Evolutionary conservation across 1,140 invertebrate genomes (phyloP).

Genomic region (Campoletis sonorensis): DNA sequence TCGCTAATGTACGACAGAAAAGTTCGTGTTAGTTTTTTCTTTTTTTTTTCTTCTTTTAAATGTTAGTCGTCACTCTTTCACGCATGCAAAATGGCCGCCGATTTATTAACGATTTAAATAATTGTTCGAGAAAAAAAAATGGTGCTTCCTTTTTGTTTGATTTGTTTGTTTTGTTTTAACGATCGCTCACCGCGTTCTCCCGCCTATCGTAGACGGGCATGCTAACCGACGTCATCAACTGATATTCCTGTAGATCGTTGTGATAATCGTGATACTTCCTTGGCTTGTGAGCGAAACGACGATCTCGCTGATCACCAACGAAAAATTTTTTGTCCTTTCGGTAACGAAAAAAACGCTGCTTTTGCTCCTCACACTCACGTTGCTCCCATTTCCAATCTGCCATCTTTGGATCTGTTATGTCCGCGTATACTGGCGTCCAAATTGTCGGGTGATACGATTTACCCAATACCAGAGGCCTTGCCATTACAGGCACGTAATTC

Average conservation of each 20-base stretch:
- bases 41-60: no score
- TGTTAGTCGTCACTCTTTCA: slow-evolving; percentile 25
- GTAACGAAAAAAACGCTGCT: slow-evolving; percentile 82
- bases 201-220: slow-evolving; percentile 93
- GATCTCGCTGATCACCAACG: slow-evolving; percentile 77
- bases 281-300: slow-evolving; percentile 75
- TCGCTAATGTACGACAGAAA: slow-evolving; percentile 11
- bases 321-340: slow-evolving; percentile 78
- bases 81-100: slow-evolving; percentile 1
- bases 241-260: slow-evolving; percentile 58
- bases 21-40: slow-evolving; percentile 2
- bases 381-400: slow-evolving; percentile 93
- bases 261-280: slow-evolving; percentile 59
- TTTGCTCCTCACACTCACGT: slow-evolving; percentile 86
- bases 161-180: background rate
- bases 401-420: slow-evolving; percentile 91
- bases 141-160: background rate
- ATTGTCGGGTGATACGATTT: slow-evolving; percentile 86
- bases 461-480: slow-evolving; percentile 89
- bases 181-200: slow-evolving; percentile 83
- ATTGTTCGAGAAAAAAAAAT: background rate
- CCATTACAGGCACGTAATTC: slow-evolving; percentile 94
- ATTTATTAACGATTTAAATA: background rate
- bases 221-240: slow-evolving; percentile 92
- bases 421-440: slow-evolving; percentile 96